Evolutionary conservation across 1,140 invertebrate genomes (phyloP).

Genomic region (Rhyacophila brunnea): DNA sequence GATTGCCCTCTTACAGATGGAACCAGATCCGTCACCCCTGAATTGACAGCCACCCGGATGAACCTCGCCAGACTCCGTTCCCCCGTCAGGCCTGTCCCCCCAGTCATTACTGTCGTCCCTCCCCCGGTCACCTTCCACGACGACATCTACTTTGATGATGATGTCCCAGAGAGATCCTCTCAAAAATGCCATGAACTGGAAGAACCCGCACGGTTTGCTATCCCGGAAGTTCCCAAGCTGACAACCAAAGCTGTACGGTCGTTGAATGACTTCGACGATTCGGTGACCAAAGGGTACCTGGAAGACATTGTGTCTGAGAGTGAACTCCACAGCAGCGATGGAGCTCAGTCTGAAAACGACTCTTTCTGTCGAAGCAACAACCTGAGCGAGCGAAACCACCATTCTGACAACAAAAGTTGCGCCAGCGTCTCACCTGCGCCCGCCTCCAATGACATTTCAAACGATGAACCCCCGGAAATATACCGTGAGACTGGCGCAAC

Average conservation of each 20-base stretch:
- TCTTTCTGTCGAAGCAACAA: not conserved
- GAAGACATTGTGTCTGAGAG: constrained; percentile 33
- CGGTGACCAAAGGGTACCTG: constrained; percentile 7
- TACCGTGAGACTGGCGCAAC: constrained; percentile 32
- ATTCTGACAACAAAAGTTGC: too few relatives aligned
- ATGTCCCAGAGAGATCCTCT: not conserved
- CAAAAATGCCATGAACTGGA: too few relatives aligned
- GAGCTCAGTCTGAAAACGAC: constrained; percentile 6
- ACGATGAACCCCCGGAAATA: too few relatives aligned
- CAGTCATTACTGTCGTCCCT: too few relatives aligned
- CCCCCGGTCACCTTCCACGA: constrained; percentile 18
- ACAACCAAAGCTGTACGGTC: not conserved
- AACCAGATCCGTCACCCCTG: constrained; percentile 18
- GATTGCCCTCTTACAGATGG: constrained; percentile 22
- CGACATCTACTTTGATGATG: constrained; percentile 29
- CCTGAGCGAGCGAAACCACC: too few relatives aligned
- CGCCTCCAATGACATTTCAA: too few relatives aligned
- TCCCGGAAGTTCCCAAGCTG: constrained; percentile 23
- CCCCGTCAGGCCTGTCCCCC: not conserved
- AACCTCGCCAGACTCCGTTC: constrained; percentile 10
- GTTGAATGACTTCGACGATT: constrained; percentile 3
- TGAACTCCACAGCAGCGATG: constrained; percentile 30
- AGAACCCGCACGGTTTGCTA: not conserved
- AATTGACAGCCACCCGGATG: constrained; percentile 7
- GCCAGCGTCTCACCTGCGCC: too few relatives aligned